Evolutionary conservation across 2,113 vertebrate genomes (phyloP), one percentile per base, ranked within the genome.

Genomic region (Porphyrio hochstetteri): DNA sequence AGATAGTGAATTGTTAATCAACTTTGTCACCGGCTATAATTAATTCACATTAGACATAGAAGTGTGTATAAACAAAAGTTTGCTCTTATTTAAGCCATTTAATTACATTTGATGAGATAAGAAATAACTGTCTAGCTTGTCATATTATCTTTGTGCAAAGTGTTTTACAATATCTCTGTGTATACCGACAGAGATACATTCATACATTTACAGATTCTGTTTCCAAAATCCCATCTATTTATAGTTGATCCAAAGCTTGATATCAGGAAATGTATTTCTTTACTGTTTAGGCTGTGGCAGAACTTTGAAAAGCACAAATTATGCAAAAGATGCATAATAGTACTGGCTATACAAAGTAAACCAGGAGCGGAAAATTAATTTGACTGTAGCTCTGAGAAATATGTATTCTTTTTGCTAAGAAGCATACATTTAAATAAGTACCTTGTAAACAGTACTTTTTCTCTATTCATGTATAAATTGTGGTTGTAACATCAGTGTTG

Each of bases 361-460:
- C n/a, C 10, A 78, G 28, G 90, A 91, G 36, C 8, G 19, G 79
- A 86, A 94, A 80, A 95, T 59, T 15, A 44, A 57, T 86, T 86
- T 92, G 13, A 10, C 48, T 72, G 31, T 64, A 82, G 75, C 42
- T 74, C 29, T 84, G 28, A 36, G 42, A 55, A 75, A 25, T 87
- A 25, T 59, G 24, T 48, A 29, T 24, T 25, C 25, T 14, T 42
- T 69, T 82, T 63, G 23, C 21, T 63, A 50, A 77, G 81, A 89
- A 93, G 35, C 24, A 50, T 35, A n/a, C 57, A 85, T 95, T 79
- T 75, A 95, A 94, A 68, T 93, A 70, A 88, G 70, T 60, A 55
- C 52, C 40, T 81, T 93, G 84, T 85, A 86, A 91, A 71, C 70
- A 75, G 13, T 72, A 33, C 27, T 84, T 89, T 89, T 92, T 35